Base-by-base conservation (phyloP, 1,140 invertebrate species). In the Melitaea cinxia region DNA sequence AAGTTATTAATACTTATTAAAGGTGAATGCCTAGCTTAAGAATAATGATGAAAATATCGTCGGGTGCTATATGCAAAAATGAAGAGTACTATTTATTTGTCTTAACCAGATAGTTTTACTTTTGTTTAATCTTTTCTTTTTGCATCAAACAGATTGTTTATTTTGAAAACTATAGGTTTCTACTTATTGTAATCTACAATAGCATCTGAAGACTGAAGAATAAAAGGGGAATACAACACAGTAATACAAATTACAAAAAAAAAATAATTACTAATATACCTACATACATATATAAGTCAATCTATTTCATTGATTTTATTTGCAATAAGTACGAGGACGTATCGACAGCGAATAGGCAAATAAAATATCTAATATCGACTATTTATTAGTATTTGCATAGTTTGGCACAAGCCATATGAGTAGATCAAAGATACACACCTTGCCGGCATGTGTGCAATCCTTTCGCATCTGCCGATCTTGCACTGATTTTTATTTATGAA, bases 401-500 rank as follows among this genome's bases (percentile, higher is more conserved):
- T 84, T 83, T 80, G 85, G 85, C 88, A 81, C 85, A 90, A 87
- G 88, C 85, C 82, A 83, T 65, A 66, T 30, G 52, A 49, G 64
- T 61, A 73, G 67, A 69, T 33, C 30, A 50, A 45, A 62, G 68
- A 75, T 59, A 58, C 69, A 73, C 78, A 90, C 88, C 88, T 90
- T 90, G 84, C 80, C 77, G 55, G 52, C 83, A 88, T 85, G 81
- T 89, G 85, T 88, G 87, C 83, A 89, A 90, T 90, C 88, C 88
- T 90, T 89, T 90, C 82, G 70, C 85, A 90, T 90, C 88, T 90
- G 87, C 87, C 73, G 75, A 77, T 83, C 77, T 83, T 86, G 85
- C 83, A 85, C 85, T 86, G 85, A 88, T 90, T 87, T 87, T 85
- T 86, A 88, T 86, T 86, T 89, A 85, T 90, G 85, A 90, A 90